Conservation (phyloP, 2,797 vertebrate species). For the Morelia viridis region DNA sequence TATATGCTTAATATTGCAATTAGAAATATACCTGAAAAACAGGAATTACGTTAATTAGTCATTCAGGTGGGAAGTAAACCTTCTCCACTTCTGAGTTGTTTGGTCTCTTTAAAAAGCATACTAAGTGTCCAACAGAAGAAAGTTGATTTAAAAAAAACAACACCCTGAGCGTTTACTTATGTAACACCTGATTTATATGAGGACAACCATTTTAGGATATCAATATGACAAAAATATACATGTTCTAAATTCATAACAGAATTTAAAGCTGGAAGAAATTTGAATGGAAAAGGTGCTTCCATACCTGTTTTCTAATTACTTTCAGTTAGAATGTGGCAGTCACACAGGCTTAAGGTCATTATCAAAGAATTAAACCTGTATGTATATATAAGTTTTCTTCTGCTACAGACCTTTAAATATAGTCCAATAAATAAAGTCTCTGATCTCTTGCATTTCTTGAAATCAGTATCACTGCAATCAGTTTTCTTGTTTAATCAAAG, state of each 20-base stretch:
- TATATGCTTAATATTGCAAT: neutral
- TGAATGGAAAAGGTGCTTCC: neutral
- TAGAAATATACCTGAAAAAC: neutral
- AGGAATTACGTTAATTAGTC: neutral
- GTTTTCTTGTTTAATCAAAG: slow-evolving; percentile 41
- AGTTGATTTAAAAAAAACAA: neutral
- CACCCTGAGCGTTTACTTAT: neutral
- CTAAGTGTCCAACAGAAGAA: neutral
- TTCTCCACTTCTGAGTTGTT: neutral
- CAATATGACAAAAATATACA: neutral
- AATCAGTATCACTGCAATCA: slow-evolving; percentile 29
- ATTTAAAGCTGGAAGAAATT: neutral
- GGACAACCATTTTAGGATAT: neutral
- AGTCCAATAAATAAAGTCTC: neutral
- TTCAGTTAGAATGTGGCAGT: neutral
- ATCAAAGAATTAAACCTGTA: neutral
- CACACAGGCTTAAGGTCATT: neutral
- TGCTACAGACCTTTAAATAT: neutral
- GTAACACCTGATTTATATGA: neutral
- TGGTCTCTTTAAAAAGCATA: neutral
- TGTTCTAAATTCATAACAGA: neutral
- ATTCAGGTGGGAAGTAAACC: neutral
- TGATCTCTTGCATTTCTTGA: neutral
- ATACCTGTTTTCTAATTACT: neutral
- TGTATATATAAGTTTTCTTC: neutral